phyloP scores from a whole-genome alignment of 2,797 vertebrate species.

The Nasua narica region DNA sequence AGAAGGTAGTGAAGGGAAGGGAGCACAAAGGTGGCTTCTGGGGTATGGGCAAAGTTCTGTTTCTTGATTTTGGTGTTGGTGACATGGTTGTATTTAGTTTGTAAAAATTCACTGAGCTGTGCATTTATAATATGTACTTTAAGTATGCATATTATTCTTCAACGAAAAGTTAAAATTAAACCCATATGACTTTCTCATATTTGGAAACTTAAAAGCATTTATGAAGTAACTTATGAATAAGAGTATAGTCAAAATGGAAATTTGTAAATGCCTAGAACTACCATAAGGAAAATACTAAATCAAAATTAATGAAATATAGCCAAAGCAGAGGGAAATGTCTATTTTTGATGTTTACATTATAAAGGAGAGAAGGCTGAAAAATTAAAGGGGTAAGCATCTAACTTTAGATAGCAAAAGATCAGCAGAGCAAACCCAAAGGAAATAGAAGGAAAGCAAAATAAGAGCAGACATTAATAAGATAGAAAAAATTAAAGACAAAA shows the following conservation, averaged over 20 bases:
- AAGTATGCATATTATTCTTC: conserved; percentile 10
- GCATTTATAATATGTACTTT: not conserved
- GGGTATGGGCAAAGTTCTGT: not conserved
- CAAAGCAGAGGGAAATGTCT: conserved; percentile 30
- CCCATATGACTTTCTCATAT: not conserved
- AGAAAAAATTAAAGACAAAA: conserved; percentile 37
- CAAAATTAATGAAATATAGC: not conserved
- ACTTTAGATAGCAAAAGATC: conserved; percentile 4
- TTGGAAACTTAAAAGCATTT: conserved; percentile 29
- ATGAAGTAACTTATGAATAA: conserved; percentile 21
- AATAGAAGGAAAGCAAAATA: conserved; percentile 40
- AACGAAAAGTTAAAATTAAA: conserved; percentile 52
- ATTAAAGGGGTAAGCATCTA: conserved; percentile 13
- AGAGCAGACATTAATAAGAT: conserved; percentile 31
- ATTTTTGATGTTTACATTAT: conserved; percentile 10
- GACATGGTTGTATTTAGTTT: conserved; percentile 29
- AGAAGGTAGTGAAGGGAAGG: not conserved
- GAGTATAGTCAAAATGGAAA: conserved; percentile 9
- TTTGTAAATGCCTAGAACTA: conserved; percentile 26
- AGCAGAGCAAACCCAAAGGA: conserved; percentile 27
- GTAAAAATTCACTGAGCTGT: conserved; percentile 4
- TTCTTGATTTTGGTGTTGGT: conserved; percentile 29
- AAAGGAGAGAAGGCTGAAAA: not conserved
- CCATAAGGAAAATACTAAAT: not conserved
- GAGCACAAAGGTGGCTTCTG: not conserved